Evolutionary conservation across 1,140 invertebrate species (phyloP), one percentile per base, ranked within the genome.

Genomic region (Meteorus sp.): DNA sequence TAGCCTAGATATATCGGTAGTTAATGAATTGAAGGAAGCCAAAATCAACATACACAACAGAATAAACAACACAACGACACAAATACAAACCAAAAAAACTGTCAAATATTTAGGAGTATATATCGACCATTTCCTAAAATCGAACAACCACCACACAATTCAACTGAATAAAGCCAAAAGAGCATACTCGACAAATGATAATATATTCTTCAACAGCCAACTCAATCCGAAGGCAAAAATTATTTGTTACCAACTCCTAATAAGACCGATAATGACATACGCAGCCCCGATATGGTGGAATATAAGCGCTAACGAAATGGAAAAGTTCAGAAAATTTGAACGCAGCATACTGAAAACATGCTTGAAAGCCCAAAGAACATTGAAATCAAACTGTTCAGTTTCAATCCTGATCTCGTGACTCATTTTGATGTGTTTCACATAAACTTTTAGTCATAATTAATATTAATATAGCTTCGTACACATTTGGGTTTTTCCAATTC

Each of bases 31-130:
- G n/a, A n/a, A n/a, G n/a, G n/a, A n/a, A n/a, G n/a, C n/a, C n/a
- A n/a, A n/a, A n/a, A n/a, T n/a, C n/a, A n/a, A n/a, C n/a, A n/a
- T n/a, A n/a, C n/a, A n/a, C 7, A 39, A 2, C 11, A 39, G 23
- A 8, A n/a, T 19, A 41, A 43, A 43, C 22, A 9, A 1, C 11
- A 2, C 51, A 45, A 13, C 41, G 27, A 50, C 33, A 2, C 8
- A 15, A 15, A 44, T 61, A 1, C 54, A 53, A 19, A 29, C 7
- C 8, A 56, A 51, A 51, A 41, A 48, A 22, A n/a, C n/a, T n/a
- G 45, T 61, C 3, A 61, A 56, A 52, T 61, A 56, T 19, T 25
- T 61, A 2, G 59, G 53, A 19, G 23, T 56, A 2, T n/a, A 48
- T 0, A 13, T 53, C 9, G 57, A 59, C 20, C 22, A 33, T 9